A percentile compares a stretch with the other conserved stretches of the same genome.
Evolutionary conservation across 2,797 vertebrate species (phyloP).

Genomic region (Vespertilio murinus): DNA sequence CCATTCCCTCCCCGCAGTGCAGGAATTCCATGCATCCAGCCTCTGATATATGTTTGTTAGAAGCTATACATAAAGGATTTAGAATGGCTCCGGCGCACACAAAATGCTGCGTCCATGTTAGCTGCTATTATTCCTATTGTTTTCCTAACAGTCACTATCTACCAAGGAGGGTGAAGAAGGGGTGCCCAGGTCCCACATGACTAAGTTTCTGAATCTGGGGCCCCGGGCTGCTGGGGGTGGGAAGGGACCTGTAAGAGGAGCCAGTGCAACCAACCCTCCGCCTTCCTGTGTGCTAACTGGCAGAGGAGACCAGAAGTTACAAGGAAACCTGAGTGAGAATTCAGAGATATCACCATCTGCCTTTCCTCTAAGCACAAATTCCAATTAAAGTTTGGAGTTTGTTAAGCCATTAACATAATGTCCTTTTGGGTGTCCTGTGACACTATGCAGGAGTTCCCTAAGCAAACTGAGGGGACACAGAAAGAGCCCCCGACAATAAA

Average conservation of each 20-base stretch:
- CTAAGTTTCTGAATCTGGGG: neutral
- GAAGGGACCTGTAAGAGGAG: neutral
- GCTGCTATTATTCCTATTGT: neutral
- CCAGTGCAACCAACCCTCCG: neutral
- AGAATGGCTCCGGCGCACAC: neutral
- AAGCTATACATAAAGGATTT: neutral
- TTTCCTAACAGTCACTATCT: neutral
- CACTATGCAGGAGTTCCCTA: conserved; percentile 4
- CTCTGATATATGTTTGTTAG: too few relatives aligned
- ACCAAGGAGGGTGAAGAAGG: neutral
- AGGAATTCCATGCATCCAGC: too few relatives aligned
- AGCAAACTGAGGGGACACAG: neutral
- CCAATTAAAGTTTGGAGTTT: conserved; percentile 35
- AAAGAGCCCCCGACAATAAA: neutral
- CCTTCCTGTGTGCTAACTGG: neutral
- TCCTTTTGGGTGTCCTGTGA: conserved; percentile 40
- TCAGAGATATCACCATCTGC: neutral
- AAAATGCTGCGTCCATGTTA: neutral
- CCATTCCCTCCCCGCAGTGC: too few relatives aligned
- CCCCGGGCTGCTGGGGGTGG: accelerated
- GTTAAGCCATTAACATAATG: conserved; percentile 50
- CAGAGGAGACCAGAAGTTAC: neutral
- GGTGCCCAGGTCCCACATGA: neutral
- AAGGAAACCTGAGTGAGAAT: neutral
- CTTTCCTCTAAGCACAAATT: neutral